Base-by-base conservation (phyloP, 2,113 vertebrate genomes). In the Uria lomvia region DNA sequence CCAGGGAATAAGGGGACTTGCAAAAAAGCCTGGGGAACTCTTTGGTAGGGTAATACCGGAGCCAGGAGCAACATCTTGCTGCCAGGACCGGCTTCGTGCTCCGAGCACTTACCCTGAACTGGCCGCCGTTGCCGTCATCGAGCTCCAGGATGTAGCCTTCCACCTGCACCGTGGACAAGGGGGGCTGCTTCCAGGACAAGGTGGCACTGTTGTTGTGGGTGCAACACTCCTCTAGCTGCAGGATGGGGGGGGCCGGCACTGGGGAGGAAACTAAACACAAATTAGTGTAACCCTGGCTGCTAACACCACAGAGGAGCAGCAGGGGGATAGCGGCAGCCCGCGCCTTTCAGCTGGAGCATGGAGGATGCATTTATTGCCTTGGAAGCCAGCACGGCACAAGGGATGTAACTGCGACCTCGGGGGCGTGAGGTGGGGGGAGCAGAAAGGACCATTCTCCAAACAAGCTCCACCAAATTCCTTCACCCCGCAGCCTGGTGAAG, bases 91-190 rank as follows among this genome's bases (percentile, higher is more conserved):
- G 52, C 21, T 59, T n/a, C 2, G 0, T 4, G 58, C 42, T 8
- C 43, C 6, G 0, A 60, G 29, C 66, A 95, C 99, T 63, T 94
- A 99, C 99, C 98, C 99, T 98, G 98, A 99, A 99, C 71, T 99
- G 99, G 34, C 99, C 99, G 1, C 99, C 99, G 6, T 98, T 99
- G 73, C 99, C 99, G 2, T 99, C 99, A 10, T 99, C 99, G 87
- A 99, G 98, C 97, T 99, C 99, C 91, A 99, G 98, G 95, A 99
- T 99, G 97, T 99, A 99, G 2, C 99, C 99, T 2, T 99, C 99
- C 26, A 99, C 99, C 42, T 98, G 97, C 94, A 99, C 99, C 8
- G 98, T 98, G 26, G 99, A 99, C 90, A 99, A 98, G 5, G 99
- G 99, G 0, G 99, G 99, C 98, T 99, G 99, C 96, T 99, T 99